Evolutionary conservation across 2,888 invertebrate species (phyloP).

Genomic region (Sphinx pinastri): DNA sequence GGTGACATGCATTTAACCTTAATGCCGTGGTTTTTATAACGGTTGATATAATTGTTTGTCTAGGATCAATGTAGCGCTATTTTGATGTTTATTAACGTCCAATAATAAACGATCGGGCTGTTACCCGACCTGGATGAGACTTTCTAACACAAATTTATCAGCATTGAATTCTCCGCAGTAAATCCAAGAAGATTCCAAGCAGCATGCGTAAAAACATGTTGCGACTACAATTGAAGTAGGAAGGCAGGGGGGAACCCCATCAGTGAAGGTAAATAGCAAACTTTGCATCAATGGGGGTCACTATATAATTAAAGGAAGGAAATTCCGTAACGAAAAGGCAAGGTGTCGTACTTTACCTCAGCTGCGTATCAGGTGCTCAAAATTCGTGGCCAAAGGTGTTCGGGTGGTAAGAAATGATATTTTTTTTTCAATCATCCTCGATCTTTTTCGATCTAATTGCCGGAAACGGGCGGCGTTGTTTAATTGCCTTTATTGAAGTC

Average conservation of each 20-base stretch:
- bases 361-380: conserved; percentile 46
- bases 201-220: too few relatives aligned
- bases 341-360: conserved; percentile 36
- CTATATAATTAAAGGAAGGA: conserved; percentile 68
- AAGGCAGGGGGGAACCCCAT: neutral
- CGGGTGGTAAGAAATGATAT: conserved; percentile 36
- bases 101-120: too few relatives aligned
- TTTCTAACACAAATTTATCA: too few relatives aligned
- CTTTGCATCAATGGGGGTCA: conserved; percentile 42
- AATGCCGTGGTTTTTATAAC: too few relatives aligned
- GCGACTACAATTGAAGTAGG: too few relatives aligned
- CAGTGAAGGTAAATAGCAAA: neutral
- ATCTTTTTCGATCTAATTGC: conserved; percentile 38
- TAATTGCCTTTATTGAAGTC: conserved; percentile 69
- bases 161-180: too few relatives aligned
- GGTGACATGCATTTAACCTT: too few relatives aligned
- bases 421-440: conserved; percentile 38
- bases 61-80: too few relatives aligned
- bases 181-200: too few relatives aligned
- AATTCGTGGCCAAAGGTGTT: conserved; percentile 46
- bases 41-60: too few relatives aligned
- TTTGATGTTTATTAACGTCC: too few relatives aligned
- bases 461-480: conserved; percentile 49
- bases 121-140: too few relatives aligned
- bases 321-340: conserved; percentile 70